These are phyloP conservation scores for Hyla sarda DNA, from an alignment of 2,113 vertebrate species.

Conservation along the genomic window DNA sequence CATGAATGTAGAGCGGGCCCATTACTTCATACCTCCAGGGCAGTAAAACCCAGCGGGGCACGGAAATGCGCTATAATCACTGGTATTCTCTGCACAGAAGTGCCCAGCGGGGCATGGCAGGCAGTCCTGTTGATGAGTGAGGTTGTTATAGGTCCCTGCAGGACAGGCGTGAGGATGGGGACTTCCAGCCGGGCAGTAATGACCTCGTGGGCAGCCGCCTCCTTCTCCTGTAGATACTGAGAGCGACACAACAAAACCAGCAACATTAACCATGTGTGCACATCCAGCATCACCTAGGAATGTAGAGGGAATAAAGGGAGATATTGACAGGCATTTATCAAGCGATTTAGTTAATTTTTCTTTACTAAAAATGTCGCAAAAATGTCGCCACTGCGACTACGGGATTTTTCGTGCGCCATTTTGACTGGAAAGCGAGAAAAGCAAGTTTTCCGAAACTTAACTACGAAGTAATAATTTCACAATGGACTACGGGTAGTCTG, in stretches of 20 bases:
- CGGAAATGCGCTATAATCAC: conserved; percentile 76
- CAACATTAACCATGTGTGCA: neutral
- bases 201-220: conserved; percentile 81
- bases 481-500: too few relatives aligned
- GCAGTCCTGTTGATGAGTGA: conserved; percentile 80
- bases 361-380: too few relatives aligned
- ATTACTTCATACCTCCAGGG: conserved; percentile 79
- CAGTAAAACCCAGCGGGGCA: conserved; percentile 92
- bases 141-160: conserved; percentile 86
- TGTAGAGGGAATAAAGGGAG: too few relatives aligned
- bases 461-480: too few relatives aligned
- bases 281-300: neutral
- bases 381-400: neutral
- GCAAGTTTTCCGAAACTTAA: too few relatives aligned
- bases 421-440: too few relatives aligned
- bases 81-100: conserved; percentile 85
- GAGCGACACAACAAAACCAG: neutral
- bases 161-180: conserved; percentile 77
- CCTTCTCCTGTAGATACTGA: conserved; percentile 67
- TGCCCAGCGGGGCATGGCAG: conserved; percentile 84
- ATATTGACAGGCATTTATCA: too few relatives aligned
- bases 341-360: too few relatives aligned
- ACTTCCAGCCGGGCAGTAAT: conserved; percentile 84
- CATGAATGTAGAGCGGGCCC: neutral
- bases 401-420: neutral